Conservation (phyloP, 92 coral and sea anemone species). For the Chrysogorgia sp. region DNA sequence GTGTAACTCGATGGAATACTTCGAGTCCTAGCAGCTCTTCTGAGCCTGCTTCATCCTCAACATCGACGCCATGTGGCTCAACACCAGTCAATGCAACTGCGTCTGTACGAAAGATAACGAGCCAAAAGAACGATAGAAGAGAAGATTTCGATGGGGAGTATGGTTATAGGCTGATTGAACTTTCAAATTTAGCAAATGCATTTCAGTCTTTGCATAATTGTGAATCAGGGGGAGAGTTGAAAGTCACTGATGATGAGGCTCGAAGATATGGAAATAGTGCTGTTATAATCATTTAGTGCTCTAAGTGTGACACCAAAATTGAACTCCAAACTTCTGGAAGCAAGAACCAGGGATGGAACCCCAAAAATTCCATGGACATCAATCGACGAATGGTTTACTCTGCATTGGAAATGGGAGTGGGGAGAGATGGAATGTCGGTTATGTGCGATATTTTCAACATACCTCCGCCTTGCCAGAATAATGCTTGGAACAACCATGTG, state of each 20-base stretch:
- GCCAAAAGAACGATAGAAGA: background rate
- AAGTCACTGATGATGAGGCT: too few relatives aligned
- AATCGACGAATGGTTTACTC: slow-evolving; percentile 37
- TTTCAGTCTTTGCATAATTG: too few relatives aligned
- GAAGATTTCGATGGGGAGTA: background rate
- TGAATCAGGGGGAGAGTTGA: too few relatives aligned
- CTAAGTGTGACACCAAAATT: too few relatives aligned
- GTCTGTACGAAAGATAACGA: background rate
- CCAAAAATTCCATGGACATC: slow-evolving; percentile 20
- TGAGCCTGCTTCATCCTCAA: background rate
- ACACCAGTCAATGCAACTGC: slow-evolving; percentile 4
- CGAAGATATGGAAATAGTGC: too few relatives aligned
- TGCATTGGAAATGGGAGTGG: slow-evolving; percentile 47
- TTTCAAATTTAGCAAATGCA: background rate
- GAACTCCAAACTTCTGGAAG: too few relatives aligned
- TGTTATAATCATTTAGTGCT: too few relatives aligned
- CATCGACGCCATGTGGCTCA: background rate
- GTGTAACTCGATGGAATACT: slow-evolving; percentile 1
- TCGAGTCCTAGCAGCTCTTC: too few relatives aligned
- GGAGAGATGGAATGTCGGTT: slow-evolving; percentile 39
- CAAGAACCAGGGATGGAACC: slow-evolving; percentile 23
- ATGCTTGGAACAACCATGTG: slow-evolving; percentile 35
- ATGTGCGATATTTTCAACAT: slow-evolving; percentile 47
- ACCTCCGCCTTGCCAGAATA: slow-evolving; percentile 31
- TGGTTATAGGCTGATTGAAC: slow-evolving; percentile 5